These are phyloP conservation scores for Bruchidius siliquastri DNA, from an alignment of 2,888 invertebrate species.

Conservation along the genomic window DNA sequence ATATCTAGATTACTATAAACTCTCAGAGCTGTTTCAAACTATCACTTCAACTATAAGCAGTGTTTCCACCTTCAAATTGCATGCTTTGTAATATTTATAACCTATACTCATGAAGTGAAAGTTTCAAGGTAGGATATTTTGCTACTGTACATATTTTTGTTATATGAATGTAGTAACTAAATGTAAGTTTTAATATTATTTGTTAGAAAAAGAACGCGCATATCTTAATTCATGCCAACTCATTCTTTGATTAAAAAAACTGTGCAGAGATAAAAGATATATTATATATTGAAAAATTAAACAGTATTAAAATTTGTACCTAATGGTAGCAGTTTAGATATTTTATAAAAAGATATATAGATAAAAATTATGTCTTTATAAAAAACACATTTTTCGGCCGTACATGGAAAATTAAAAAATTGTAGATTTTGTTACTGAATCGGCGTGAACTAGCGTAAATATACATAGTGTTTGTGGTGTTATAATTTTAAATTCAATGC, in stretches of 20 bases:
- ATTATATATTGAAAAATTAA: constrained; percentile 40
- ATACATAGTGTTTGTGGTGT: constrained; percentile 38
- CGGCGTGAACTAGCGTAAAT: constrained; percentile 41
- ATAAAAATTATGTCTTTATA: constrained; percentile 45
- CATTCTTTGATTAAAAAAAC: constrained; percentile 23
- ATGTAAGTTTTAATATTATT: constrained; percentile 31
- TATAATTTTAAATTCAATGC: constrained; percentile 25
- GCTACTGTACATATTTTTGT: constrained; percentile 28
- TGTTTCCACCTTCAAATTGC: not conserved
- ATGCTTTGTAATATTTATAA: not conserved
- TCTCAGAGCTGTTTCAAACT: too few relatives aligned
- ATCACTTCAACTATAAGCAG: not conserved
- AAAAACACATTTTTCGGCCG: constrained; percentile 41
- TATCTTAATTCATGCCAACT: constrained; percentile 46
- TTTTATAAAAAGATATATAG: constrained; percentile 45
- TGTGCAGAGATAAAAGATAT: constrained; percentile 31
- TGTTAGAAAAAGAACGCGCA: constrained; percentile 37
- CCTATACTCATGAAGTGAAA: not conserved
- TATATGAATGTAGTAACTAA: constrained; percentile 31
- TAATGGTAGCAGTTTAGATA: constrained; percentile 48
- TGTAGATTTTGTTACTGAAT: constrained; percentile 46
- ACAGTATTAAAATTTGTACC: constrained; percentile 50
- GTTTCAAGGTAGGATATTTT: constrained; percentile 3
- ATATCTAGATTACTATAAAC: too few relatives aligned
- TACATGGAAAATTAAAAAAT: constrained; percentile 18